A percentile compares a stretch with the other conserved stretches of the same genome.
Conservation (phyloP, 2,797 vertebrate genomes). For the Phaenicophaeus curvirostris region DNA sequence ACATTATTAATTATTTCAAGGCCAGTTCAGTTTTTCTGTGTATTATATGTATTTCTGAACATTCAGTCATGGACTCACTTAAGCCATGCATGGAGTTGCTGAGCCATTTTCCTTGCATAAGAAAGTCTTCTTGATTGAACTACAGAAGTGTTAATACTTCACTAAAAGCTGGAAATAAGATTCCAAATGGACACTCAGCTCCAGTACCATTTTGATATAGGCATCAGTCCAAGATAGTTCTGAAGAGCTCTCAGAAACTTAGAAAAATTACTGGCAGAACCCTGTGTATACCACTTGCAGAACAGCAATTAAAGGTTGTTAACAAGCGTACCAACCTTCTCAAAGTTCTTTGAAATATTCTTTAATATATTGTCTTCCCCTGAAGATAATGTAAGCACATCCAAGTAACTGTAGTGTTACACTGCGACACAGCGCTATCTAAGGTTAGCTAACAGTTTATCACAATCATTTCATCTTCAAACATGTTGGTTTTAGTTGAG, state of each 20-base stretch:
- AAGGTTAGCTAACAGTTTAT: background rate
- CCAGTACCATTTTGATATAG: background rate
- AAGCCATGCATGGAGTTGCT: background rate
- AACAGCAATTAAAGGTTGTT: background rate
- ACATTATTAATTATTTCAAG: background rate
- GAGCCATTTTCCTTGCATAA: background rate
- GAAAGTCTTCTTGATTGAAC: background rate
- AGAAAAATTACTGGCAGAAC: background rate
- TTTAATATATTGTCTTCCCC: background rate
- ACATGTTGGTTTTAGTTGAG: background rate
- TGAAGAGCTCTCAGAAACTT: constrained; percentile 2
- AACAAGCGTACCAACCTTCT: background rate
- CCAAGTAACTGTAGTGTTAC: background rate
- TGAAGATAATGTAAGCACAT: background rate
- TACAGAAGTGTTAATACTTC: background rate
- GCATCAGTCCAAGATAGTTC: background rate
- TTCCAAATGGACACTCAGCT: background rate
- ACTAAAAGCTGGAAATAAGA: background rate
- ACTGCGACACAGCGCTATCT: background rate
- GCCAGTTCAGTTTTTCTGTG: background rate
- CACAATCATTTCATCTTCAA: background rate
- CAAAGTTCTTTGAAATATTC: background rate
- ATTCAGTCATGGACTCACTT: background rate
- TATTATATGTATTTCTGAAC: background rate
- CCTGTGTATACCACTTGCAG: background rate